A percentile compares a stretch with the other conserved stretches of the same genome.
Evolutionary conservation across 2,888 invertebrate species (phyloP).

Genomic region (Adelphocoris suturalis): DNA sequence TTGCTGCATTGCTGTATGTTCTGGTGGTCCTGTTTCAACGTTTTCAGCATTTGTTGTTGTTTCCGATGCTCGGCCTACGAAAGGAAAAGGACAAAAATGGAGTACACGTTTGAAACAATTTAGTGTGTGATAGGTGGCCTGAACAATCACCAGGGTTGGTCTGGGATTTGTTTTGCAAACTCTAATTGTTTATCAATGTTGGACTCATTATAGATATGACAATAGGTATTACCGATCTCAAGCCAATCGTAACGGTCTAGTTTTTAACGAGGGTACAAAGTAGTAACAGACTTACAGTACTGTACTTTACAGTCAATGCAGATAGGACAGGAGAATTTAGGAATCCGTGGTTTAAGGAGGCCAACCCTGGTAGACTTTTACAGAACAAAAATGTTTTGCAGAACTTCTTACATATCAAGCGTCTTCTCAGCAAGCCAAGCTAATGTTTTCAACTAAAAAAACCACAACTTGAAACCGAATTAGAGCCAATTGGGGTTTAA

Average conservation of each 20-base stretch:
- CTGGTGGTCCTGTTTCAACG: conserved; percentile 78
- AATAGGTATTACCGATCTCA: too few species aligned
- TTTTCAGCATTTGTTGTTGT: conserved; percentile 78
- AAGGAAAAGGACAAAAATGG: conserved; percentile 76
- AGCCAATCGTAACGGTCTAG: too few species aligned
- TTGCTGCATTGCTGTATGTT: conserved; percentile 77
- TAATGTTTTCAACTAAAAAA: neutral
- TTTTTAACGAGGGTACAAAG: too few species aligned
- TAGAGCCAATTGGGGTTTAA: conserved; percentile 54
- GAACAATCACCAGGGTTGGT: neutral
- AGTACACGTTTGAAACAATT: neutral
- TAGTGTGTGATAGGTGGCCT: neutral
- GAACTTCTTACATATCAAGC: conserved; percentile 29
- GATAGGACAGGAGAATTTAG: too few species aligned
- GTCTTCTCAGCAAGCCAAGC: conserved; percentile 41
- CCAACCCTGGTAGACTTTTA: neutral
- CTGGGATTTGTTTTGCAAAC: neutral
- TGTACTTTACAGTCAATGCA: too few species aligned
- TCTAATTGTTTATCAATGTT: too few species aligned
- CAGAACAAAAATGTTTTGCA: neutral
- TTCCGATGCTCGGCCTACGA: conserved; percentile 78
- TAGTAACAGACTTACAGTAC: too few species aligned
- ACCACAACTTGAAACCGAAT: conserved; percentile 3
- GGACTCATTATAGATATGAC: too few species aligned
- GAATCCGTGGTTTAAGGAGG: too few species aligned